Evolutionary conservation across 1,140 invertebrate species (phyloP), one percentile per base, ranked within the genome.

Genomic region (Drosophila repletoides): DNA sequence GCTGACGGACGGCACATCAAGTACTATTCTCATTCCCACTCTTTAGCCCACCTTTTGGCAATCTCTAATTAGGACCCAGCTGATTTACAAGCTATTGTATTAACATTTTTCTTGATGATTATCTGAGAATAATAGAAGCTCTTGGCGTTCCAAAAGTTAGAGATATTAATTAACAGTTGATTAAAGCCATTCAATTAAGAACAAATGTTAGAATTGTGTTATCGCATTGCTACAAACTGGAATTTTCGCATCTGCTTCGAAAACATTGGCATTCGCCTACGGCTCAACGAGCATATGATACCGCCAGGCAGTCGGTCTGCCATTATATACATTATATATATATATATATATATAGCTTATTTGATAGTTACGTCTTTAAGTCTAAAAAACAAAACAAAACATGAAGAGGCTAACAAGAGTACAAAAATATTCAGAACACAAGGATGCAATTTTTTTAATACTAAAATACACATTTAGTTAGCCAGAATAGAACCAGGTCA

Each of bases 161-260:
- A 14, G 12, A 17, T 26, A 26, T 7, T 19, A 15, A 21, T 29
- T 5, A 33, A 26, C 38, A 51, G 17, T 17, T 52, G 22, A 17
- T 52, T 52, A 52, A 19, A 43, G 31, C 17, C 28, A 49, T 24
- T n/a, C 12, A 29, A 61, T 67, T 66, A 28, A 5, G n/a, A 41
- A 33, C 55, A 66, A 59, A 66, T 66, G 63, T 34, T 45, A 36
- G 59, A 59, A 66, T 59, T 49, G 26, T 59, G 19, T 14, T 26
- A 51, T 28, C 38, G 29, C 40, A 40, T 58, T 59, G 33, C 38
- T 22, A 19, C n/a, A 46, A 36, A 34, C 10, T 3, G 24, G n/a
- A 19, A 59, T 12, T 26, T 26, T 4, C 28, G 15, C 63, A 66
- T 53, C 63, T 60, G 63, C 38, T 36, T 33, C 0, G 21, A 43